Base-by-base conservation (phyloP, 2,113 vertebrate genomes). In the Callocephalon fimbriatum region DNA sequence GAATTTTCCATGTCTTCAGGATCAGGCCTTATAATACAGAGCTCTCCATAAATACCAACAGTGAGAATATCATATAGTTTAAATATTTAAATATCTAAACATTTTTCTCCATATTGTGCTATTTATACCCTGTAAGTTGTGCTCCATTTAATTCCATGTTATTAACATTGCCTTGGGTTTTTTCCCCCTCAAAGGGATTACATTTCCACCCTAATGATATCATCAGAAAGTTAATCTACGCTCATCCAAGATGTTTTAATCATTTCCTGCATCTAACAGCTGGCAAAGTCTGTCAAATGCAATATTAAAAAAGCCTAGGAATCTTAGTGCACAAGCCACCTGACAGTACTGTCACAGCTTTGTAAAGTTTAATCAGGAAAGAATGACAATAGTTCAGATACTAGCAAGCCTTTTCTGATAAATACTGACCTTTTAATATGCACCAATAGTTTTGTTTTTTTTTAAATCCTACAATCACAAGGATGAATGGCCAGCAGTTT, bases 181-280 rank as follows among this genome's bases (percentile, higher is more conserved):
- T 72, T 72, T 75, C 53, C 20, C 4, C 38, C 59, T 72, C 50
- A 37, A 51, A 61, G n/a, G 18, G 40, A 63, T 90, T 93, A 65
- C 9, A 48, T 81, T 95, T 74, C 79, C 72, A 88, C 63, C 31
- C 35, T 90, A 76, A 88, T 44, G 58, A 62, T 85, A 77, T 16
- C 14, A 80, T 75, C 56, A 93, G 37, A 92, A 93, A 90, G 47
- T 84, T 92, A 88, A 88, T 77, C 82, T 72, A 61, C 0, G 1
- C 48, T 56, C 53, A 93, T 59, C 32, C 37, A 32, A 90, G 47
- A 84, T 53, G 47, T 23, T 90, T 94, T 38, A 63, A 88, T 92
- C 6, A 68, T 84, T 88, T 91, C 48, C 68, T 78, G 29, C 15
- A 37, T 50, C 68, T 87, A 82, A 62, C 29, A 93, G 67, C 75